Evolutionary conservation across 2,888 invertebrate genomes (phyloP).

Genomic region (Pollenia amentaria): DNA sequence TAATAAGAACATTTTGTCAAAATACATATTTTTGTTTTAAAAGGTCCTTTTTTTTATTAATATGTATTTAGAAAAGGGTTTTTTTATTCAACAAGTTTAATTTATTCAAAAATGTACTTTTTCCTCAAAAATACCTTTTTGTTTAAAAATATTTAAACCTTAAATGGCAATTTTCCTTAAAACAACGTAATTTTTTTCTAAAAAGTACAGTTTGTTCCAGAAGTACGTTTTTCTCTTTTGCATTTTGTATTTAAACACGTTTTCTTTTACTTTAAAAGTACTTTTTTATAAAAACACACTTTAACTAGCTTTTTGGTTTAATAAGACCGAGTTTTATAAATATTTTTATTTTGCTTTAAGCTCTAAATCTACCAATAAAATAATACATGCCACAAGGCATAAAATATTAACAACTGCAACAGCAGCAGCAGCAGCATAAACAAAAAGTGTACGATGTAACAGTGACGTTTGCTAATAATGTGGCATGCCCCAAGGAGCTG

Average conservation of each 20-base stretch:
- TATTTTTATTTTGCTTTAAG: slow-evolving; percentile 1
- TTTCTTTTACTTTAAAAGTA: background rate
- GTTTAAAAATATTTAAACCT: too few relatives aligned
- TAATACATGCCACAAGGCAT: slow-evolving; percentile 56
- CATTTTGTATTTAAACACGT: background rate
- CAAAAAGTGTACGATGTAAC: slow-evolving; percentile 47
- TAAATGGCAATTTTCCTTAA: too few relatives aligned
- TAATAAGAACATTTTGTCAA: too few relatives aligned
- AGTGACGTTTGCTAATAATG: slow-evolving; percentile 74
- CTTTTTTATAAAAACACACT: background rate
- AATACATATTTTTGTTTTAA: too few relatives aligned
- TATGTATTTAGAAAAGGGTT: too few relatives aligned
- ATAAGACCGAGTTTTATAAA: background rate
- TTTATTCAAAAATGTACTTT: too few relatives aligned
- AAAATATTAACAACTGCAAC: slow-evolving; percentile 23
- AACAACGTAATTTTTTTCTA: too few relatives aligned
- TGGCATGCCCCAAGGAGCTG: slow-evolving; percentile 72
- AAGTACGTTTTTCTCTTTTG: too few relatives aligned
- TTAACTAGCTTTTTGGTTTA: background rate
- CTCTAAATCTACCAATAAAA: slow-evolving; percentile 30
- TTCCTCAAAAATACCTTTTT: too few relatives aligned
- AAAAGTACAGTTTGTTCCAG: too few relatives aligned
- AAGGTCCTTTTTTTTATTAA: too few relatives aligned
- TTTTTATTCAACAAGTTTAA: too few relatives aligned
- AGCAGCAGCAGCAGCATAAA: slow-evolving; percentile 13